Evolutionary conservation across 2,888 invertebrate species (phyloP).

Genomic region (Pammene fasciana): DNA sequence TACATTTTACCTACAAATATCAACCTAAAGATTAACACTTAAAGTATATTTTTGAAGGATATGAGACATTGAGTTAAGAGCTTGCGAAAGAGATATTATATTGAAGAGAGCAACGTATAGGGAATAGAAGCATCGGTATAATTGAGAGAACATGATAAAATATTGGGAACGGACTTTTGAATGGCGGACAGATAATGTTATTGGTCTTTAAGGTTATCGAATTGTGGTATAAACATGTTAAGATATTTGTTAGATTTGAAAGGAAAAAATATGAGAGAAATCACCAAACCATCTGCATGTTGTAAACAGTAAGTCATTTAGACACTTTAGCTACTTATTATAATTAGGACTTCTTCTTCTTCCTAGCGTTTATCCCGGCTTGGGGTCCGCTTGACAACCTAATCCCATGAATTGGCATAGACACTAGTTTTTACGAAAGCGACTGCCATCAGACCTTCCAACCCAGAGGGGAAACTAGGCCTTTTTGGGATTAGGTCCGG

Average conservation of each 20-base stretch:
- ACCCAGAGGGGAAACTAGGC: no score
- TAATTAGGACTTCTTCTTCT: no score
- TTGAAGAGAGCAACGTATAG: constrained; percentile 9
- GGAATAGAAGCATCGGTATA: constrained; percentile 29
- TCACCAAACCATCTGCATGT: no score
- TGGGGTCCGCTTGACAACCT: no score
- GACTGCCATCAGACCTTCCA: no score
- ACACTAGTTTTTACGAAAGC: no score
- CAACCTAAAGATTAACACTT: neutral
- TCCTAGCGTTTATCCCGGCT: no score
- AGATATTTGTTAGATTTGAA: neutral
- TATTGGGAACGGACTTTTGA: constrained; percentile 14
- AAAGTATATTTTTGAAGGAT: neutral
- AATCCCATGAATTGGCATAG: no score
- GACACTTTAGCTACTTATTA: no score
- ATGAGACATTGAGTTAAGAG: neutral
- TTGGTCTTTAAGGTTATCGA: constrained; percentile 1
- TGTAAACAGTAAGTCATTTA: no score
- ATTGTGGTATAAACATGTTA: constrained; percentile 5
- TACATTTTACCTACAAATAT: neutral
- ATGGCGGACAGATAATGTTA: constrained; percentile 6
- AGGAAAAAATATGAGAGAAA: no score
- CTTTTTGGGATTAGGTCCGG: no score
- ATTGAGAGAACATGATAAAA: constrained; percentile 25
- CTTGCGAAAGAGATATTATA: neutral